Evolutionary conservation across 2,113 vertebrate genomes (phyloP), one percentile per base, ranked within the genome.

Genomic region (Toxotes jaculatrix): DNA sequence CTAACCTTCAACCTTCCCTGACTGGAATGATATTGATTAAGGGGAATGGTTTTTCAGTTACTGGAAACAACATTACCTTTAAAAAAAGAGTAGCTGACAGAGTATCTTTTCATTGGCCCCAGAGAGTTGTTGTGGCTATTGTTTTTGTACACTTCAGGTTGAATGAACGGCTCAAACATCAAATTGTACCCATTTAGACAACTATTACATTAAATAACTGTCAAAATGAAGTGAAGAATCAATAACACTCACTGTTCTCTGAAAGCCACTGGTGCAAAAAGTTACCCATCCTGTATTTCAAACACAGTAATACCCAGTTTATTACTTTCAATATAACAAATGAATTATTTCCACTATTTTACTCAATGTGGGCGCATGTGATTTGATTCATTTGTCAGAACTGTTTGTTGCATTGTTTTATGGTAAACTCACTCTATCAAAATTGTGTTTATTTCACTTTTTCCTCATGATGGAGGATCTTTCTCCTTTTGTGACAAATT

Each of bases 171-270:
- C 69, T 63, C 49, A 56, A 77, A 87, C 80, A 88, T 83, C 79
- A 64, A 53, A 77, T 64, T 49, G 73, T 49, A 57, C 42, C 87
- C 87, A 70, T 89, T 92, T 92, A 92, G 91, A 91, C 87, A 80
- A 83, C 91, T 81, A 92, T 93, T 77, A 85, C 87, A 87, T 91
- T 85, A 86, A 93, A 92, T 89, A 89, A 91, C 90, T 90, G 91
- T 93, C 90, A 87, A 87, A 88, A 86, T 73, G 59, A 87, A 79
- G 68, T 38, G 31, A 70, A 27, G 79, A 78, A 92, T 93, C 90
- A 71, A 93, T 90, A 92, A 76, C 53, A 67, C 60, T 71, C 65
- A 55, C 51, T 70, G 83, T 91, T 92, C 55, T 82, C 80, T 81
- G 85, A 85, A 80, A 87, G 82, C 69, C 62, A 88, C 65, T 74